Base-by-base conservation (phyloP, 2,113 vertebrate genomes). In the Cynoglossus semilaevis region DNA sequence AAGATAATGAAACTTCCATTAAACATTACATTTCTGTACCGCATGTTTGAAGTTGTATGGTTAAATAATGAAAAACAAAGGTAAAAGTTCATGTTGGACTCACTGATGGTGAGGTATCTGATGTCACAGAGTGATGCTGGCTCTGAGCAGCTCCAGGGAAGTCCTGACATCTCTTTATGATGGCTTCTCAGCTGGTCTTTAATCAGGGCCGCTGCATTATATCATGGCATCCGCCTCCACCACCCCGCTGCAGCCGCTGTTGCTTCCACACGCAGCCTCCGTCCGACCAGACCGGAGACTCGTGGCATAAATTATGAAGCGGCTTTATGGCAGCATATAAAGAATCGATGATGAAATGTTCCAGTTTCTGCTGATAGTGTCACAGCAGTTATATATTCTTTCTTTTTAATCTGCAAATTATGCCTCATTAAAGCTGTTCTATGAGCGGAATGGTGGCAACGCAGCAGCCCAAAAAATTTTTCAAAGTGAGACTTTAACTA, bases 301-400 rank as follows among this genome's bases (percentile, higher is more conserved):
- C 42, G 51, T 57, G 16, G 36, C 58, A 72, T 80, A 76, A 83
- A 76, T 87, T 71, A 82, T 78, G 56, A 57, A 80, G 54, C 29
- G 44, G 72, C 77, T 79, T 83, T 80, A 82, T 63, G 66, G 59
- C 59, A n/a, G 48, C 54, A 44, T 62, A 66, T 85, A 65, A 83
- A 77, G 67, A 54, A 78, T 70, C 77, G 62, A 72, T 72, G 63
- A 79, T 76, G 74, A 82, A 77, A 74, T 71, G 77, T 63, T 82
- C 56, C 67, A 45, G 67, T 63, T 80, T 74, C 67, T 66, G 34
- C 47, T 58, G 77, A 69, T 54, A 43, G 64, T 61, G 72, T 75
- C 62, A 66, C 51, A 41, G 48, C 57, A 47, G 62, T 77, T 80
- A 69, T 68, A 81, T 68, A 74, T 66, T 67, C 62, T 41, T 63